Evolutionary conservation across 2,888 invertebrate species (phyloP), one percentile per base, ranked within the genome.

Genomic region (Xylota sylvarum): DNA sequence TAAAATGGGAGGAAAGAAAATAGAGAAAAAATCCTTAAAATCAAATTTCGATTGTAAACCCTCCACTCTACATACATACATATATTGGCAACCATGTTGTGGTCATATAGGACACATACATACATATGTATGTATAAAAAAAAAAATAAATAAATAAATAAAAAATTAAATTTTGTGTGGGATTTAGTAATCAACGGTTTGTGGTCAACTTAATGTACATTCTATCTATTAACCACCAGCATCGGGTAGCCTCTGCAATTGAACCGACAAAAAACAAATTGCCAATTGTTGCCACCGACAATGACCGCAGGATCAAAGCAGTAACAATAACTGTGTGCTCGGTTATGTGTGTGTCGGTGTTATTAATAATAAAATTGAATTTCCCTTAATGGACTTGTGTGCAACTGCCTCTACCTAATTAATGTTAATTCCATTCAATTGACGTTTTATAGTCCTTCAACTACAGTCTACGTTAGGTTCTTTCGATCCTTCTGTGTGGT

Each of bases 281-380:
- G 64, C 64, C 64, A 85, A 78, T 83, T 83, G 73, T 78, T 83
- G 78, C 72, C 58, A 65, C 30, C 35, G n/a, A 19, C 10, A 52
- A 50, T 19, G 9, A 67, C 77, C 70, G 43, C 77, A 50, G 62
- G 62, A 62, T 73, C 73, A 78, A 78, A 65, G 43, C 64, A 40
- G 37, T 48, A 40, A 48, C 30, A 40, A 52, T 30, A 52, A 17
- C 62, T 32, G 27, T 50, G 48, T 17, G 46, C 37, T 37, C 30
- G 50, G 40, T 19, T 67, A 35, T 43, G 43, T 5, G 12, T 6
- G 4, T 6, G 43, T 10, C 23, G 23, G 46, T 56, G 43, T 52
- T 30, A 55, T 72, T 64, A 79, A 46, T 55, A 81, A 55, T 81
- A 62, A 81, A 74, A 72, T 69, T 74, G n/a, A 46, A 74, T 62